Evolutionary conservation across 2,888 invertebrate genomes (phyloP).

Genomic region (Gonocerus acuteangulatus): DNA sequence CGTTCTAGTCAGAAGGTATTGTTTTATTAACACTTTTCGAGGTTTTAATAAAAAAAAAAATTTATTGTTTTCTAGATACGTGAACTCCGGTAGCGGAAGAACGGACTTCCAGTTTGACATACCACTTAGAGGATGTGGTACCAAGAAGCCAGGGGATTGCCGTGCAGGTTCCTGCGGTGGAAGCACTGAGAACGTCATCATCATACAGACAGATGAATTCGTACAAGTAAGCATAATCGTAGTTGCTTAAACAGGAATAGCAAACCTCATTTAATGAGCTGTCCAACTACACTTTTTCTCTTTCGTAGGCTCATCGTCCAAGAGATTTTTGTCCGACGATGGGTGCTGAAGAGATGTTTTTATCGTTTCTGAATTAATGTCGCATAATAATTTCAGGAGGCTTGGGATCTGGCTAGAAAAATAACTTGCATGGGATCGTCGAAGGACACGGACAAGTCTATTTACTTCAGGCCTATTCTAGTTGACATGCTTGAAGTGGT

Average conservation of each 20-base stretch:
- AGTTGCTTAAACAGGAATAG: no score
- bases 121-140: slow-evolving; percentile 58
- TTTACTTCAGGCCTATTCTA: slow-evolving; percentile 54
- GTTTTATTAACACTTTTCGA: no score
- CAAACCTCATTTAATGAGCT: no score
- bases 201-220: slow-evolving; percentile 60
- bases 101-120: slow-evolving; percentile 55
- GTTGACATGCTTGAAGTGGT: slow-evolving; percentile 62
- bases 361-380: no score
- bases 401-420: slow-evolving; percentile 59
- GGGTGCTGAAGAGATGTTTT: no score
- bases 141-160: slow-evolving; percentile 42
- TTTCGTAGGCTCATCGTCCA: no score
- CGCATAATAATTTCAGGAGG: slow-evolving; percentile 47
- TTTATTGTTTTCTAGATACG: slow-evolving; percentile 54
- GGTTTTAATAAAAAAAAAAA: no score
- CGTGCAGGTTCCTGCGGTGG: slow-evolving; percentile 46
- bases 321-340: no score
- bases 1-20: no score
- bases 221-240: slow-evolving; percentile 50
- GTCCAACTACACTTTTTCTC: no score
- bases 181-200: slow-evolving; percentile 57
- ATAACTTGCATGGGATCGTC: slow-evolving; percentile 44
- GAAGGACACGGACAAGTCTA: slow-evolving; percentile 39
- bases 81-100: slow-evolving; percentile 52